Conservation (phyloP, 2,113 vertebrate species). For the Sinocyclocheilus anophthalmus region DNA sequence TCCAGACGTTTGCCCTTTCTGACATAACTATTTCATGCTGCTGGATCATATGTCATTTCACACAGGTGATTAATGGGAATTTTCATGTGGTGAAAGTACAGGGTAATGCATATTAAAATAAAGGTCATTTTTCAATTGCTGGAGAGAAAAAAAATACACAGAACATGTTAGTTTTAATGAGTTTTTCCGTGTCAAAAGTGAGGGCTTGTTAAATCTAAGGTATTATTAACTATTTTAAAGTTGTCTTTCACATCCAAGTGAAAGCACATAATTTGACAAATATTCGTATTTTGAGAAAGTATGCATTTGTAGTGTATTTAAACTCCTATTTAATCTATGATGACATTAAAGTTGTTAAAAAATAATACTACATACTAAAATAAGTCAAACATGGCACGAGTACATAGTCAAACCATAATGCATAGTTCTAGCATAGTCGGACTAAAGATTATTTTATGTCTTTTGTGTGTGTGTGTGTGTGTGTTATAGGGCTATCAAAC, state of each 20-base stretch:
- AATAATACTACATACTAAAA: neutral
- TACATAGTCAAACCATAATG: neutral
- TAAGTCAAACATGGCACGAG: neutral
- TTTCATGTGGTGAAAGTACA: slow-evolving; percentile 8
- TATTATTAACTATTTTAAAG: neutral
- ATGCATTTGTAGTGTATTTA: neutral
- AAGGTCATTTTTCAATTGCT: slow-evolving; percentile 16
- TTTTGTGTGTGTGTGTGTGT: too few relatives aligned
- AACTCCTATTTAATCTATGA: neutral
- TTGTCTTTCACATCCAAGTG: neutral
- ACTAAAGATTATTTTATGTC: neutral
- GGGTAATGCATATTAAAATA: slow-evolving; percentile 14
- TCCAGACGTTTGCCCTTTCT: slow-evolving; percentile 22
- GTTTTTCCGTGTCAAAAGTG: slow-evolving; percentile 2
- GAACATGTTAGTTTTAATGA: neutral
- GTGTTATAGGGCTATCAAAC: too few relatives aligned
- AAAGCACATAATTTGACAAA: neutral
- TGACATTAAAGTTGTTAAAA: neutral
- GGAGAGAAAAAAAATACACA: neutral
- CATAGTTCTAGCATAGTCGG: neutral
- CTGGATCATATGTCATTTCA: slow-evolving; percentile 19
- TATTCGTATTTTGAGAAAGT: neutral
- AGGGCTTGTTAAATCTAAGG: neutral
- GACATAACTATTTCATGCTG: slow-evolving; percentile 46
- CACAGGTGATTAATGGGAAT: slow-evolving; percentile 14